Conservation (phyloP, 2,888 invertebrate genomes). For the Oligia strigilis region DNA sequence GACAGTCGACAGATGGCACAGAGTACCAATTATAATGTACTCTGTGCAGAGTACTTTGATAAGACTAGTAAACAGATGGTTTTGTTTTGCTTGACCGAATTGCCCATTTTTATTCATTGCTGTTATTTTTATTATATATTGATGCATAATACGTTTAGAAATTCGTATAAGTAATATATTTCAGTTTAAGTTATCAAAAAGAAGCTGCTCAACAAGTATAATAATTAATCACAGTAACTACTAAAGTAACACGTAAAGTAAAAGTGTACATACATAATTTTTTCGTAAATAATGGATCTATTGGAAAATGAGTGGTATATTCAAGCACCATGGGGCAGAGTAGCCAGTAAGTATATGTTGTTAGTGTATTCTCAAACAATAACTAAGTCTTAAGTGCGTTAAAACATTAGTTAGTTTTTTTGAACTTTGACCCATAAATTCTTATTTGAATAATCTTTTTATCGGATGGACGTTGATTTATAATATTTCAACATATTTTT, state of each 20-base stretch:
- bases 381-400: not conserved
- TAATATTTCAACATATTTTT: conserved; percentile 10
- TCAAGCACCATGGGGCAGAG: conserved; percentile 85
- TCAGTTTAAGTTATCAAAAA: not conserved
- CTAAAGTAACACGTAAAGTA: not conserved
- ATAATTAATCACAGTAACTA: not conserved
- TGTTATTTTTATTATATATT: not conserved
- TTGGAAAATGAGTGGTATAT: conserved; percentile 87
- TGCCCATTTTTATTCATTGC: not conserved
- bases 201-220: not conserved
- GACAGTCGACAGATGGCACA: not conserved
- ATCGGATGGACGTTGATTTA: conserved; percentile 9
- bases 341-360: conserved; percentile 80
- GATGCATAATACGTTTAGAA: not conserved
- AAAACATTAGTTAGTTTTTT: not conserved
- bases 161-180: not conserved
- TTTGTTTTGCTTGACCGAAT: conserved; percentile 16
- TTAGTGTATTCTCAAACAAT: conserved; percentile 47
- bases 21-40: too few relatives aligned
- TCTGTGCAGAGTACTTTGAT: too few relatives aligned
- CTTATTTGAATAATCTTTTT: conserved; percentile 13
- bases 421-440: conserved; percentile 51
- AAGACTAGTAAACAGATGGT: too few relatives aligned
- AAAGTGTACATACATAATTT: not conserved
- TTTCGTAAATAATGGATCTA: conserved; percentile 70